Evolutionary conservation across 1,140 invertebrate genomes (phyloP).

Genomic region (Drosophila orosa): DNA sequence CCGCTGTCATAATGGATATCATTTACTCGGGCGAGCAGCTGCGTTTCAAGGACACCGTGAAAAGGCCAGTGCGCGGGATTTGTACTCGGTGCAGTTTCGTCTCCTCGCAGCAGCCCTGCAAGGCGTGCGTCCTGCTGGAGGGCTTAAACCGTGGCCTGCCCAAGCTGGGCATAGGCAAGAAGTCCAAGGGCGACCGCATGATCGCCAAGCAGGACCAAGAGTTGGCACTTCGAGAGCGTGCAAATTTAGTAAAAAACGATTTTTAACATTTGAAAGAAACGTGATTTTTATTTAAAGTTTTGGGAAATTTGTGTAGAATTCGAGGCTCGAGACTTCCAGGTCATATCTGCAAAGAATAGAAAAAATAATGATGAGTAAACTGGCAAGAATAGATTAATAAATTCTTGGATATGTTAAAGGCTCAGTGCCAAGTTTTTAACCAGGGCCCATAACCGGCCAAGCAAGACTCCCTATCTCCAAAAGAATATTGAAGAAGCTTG

Average conservation of each 20-base stretch:
- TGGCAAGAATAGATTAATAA: neutral
- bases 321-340: neutral
- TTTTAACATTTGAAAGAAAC: slow-evolving; percentile 56
- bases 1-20: slow-evolving; percentile 98
- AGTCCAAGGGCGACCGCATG: slow-evolving; percentile 90
- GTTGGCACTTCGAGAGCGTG: slow-evolving; percentile 69
- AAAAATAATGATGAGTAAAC: neutral
- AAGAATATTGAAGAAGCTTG: slow-evolving; percentile 81
- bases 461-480: slow-evolving; percentile 72
- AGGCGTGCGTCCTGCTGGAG: slow-evolving; percentile 97
- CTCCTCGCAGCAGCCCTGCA: slow-evolving; percentile 97
- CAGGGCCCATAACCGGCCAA: slow-evolving; percentile 73
- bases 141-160: slow-evolving; percentile 97
- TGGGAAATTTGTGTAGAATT: neutral
- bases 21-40: slow-evolving; percentile 98
- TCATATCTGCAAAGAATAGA: slow-evolving; percentile 45
- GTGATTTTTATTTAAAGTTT: slow-evolving; percentile 16
- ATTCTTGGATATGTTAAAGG: neutral
- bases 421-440: slow-evolving; percentile 83
- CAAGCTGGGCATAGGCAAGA: slow-evolving; percentile 93
- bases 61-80: slow-evolving; percentile 91
- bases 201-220: slow-evolving; percentile 85
- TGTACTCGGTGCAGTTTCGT: slow-evolving; percentile 97
- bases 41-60: slow-evolving; percentile 91
- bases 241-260: slow-evolving; percentile 84